Evolutionary conservation across 2,113 vertebrate species (phyloP), one percentile per base, ranked within the genome.

Genomic region (Chaenocephalus aceratus): DNA sequence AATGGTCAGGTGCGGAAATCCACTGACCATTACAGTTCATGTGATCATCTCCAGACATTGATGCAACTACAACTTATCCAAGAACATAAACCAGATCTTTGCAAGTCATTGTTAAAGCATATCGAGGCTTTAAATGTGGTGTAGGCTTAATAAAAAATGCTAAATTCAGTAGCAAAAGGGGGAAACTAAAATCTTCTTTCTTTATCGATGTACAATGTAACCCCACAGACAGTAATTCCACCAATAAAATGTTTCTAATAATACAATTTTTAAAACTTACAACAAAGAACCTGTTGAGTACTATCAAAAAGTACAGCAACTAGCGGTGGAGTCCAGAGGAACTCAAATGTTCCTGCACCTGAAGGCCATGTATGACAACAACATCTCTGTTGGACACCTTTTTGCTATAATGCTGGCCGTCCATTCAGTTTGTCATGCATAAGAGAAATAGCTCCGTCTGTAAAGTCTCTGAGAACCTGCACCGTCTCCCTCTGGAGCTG

Each of bases 401-500:
- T 48, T 16, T 64, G 85, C 91, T 93, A 92, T 78, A 94, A 91
- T 0, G 92, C 86, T 0, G 95, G 95, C n/a, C 94, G 90, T 3
- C 95, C 95, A 1, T 96, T 96, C 64, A 95, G 89, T 84, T 95
- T 96, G 78, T 96, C 95, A 3, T 94, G 94, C 90, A 96, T 93
- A 64, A 95, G 89, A 0, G 95, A 89, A 56, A 95, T 90, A 48
- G 94, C 90, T 10, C 94, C 94, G 0, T 92, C 87, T 14, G 95
- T 93, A 86, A 96, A 96, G 77, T 95, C 94, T 82, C 93, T 90
- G 58, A 96, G 91, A 74, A 94, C 92, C 62, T 94, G 92, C 57
- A 96, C 93, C 0, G 93, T 95, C 73, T 96, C 95, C 26, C 94
- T 77, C 89, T 96, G 95, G 58, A 96, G 88, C 79, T 89, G 91